Evolutionary conservation across 2,113 vertebrate genomes (phyloP).

Genomic region (Sialia sialis): DNA sequence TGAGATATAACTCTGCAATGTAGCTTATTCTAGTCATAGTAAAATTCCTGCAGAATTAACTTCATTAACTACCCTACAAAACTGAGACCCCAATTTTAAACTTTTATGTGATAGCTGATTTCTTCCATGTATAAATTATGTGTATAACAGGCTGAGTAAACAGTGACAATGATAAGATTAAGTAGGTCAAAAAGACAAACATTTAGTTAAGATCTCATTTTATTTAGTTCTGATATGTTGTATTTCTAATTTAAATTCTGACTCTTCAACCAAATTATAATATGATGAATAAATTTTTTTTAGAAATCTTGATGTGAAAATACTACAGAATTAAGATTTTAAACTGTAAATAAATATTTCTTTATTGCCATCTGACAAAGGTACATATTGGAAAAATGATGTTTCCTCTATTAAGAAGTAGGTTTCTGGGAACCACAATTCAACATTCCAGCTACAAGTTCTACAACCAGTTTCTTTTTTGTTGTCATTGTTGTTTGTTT

Average conservation of each 20-base stretch:
- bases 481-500: background rate
- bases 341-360: background rate
- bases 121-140: background rate
- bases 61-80: background rate
- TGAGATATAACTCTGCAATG: background rate
- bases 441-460: background rate
- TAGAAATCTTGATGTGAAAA: background rate
- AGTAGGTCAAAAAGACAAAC: background rate
- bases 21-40: background rate
- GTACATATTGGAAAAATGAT: background rate
- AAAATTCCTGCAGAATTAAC: background rate
- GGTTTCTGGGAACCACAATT: background rate
- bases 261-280: background rate
- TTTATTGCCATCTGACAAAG: background rate
- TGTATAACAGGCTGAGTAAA: background rate
- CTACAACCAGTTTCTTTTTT: background rate
- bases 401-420: background rate
- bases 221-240: background rate
- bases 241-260: background rate
- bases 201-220: background rate
- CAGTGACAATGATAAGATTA: background rate
- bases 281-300: background rate
- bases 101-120: background rate
- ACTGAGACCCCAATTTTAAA: background rate
- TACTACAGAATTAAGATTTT: background rate